These are phyloP conservation scores for Nipponia nippon DNA, from an alignment of 2,113 vertebrate species.

Conservation along the genomic window DNA sequence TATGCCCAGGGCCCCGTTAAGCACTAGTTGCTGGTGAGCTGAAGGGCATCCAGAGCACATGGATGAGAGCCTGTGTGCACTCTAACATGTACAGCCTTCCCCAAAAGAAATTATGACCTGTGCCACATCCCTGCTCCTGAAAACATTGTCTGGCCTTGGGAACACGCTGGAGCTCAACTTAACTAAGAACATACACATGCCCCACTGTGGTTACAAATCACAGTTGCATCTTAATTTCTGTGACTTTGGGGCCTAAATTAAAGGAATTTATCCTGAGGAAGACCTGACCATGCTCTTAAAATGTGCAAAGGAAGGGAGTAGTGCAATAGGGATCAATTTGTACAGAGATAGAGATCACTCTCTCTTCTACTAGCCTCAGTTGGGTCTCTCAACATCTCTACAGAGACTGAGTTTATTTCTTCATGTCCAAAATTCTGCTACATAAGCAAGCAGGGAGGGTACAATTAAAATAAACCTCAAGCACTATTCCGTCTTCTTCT, in stretches of 20 bases:
- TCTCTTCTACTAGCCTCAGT: not conserved
- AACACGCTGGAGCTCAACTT: not conserved
- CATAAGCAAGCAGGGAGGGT: not conserved
- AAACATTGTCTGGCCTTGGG: not conserved
- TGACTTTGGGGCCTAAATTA: not conserved
- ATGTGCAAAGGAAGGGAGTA: not conserved
- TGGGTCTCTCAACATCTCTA: not conserved
- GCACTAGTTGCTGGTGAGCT: not conserved
- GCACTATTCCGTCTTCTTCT: not conserved
- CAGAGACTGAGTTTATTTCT: not conserved
- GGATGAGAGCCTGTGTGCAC: not conserved
- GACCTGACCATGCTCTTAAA: not conserved
- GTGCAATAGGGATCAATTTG: not conserved
- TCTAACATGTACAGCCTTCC: accelerated
- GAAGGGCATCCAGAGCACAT: not conserved
- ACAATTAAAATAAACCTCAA: not conserved
- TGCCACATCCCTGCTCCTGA: not conserved
- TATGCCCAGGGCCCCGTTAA: accelerated
- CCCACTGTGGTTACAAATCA: accelerated
- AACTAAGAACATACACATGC: not conserved
- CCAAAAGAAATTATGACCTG: not conserved
- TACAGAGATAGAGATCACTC: not conserved
- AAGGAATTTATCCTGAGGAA: not conserved
- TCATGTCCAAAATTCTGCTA: not conserved
- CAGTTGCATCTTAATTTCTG: not conserved